These are phyloP conservation scores for Synergus umbraculus DNA, from an alignment of 2,888 invertebrate species.

Conservation along the genomic window DNA sequence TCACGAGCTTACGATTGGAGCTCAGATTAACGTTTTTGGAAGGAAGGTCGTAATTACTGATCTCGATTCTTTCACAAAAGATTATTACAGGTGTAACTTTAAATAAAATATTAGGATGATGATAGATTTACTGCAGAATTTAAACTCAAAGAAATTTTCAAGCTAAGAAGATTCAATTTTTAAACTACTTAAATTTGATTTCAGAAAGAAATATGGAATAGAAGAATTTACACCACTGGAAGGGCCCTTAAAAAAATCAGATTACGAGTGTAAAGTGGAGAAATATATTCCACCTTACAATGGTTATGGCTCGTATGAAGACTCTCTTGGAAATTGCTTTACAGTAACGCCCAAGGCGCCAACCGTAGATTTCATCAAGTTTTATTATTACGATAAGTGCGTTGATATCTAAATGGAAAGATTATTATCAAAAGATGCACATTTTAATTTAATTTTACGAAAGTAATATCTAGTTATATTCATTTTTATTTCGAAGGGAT, in stretches of 20 bases:
- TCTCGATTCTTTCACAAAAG: constrained; percentile 91
- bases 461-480: not conserved
- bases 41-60: constrained; percentile 88
- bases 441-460: constrained; percentile 6
- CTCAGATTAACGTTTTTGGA: constrained; percentile 89
- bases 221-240: constrained; percentile 83
- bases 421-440: constrained; percentile 22
- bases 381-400: constrained; percentile 87
- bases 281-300: constrained; percentile 88
- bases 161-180: not conserved
- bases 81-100: constrained; percentile 82
- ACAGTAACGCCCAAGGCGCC: constrained; percentile 89
- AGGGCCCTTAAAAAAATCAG: constrained; percentile 75
- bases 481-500: constrained; percentile 47
- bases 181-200: not conserved
- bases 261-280: constrained; percentile 61
- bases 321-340: constrained; percentile 92
- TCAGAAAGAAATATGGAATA: constrained; percentile 73
- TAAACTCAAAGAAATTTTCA: not conserved
- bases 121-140: not conserved
- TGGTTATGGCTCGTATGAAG: constrained; percentile 93
- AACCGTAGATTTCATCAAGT: constrained; percentile 87
- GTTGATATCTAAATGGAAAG: constrained; percentile 44
- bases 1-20: constrained; percentile 89
- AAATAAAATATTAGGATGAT: not conserved